Base-by-base conservation (phyloP, 2,797 vertebrate genomes). In the Fistularia tabacaria region DNA sequence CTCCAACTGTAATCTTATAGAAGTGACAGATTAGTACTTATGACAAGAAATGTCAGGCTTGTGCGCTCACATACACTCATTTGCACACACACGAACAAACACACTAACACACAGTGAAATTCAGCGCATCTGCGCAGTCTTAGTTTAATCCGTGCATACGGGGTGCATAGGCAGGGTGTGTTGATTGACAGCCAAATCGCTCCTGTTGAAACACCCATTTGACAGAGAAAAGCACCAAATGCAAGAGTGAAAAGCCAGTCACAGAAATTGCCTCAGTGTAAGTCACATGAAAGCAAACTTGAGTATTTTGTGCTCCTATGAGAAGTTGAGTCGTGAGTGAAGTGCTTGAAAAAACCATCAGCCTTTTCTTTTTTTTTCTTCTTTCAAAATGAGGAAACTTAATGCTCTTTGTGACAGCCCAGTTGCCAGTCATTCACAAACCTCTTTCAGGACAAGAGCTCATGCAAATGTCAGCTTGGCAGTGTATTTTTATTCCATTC, bases 101-200 rank as follows among this genome's bases (percentile, higher is more conserved):
- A 48, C 43, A 54, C 62, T 57, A 38, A n/a, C n/a, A 37, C 36
- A 55, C 9, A 46, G 51, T 43, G 46, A 8, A 67, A 49, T 45
- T 54, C 39, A 37, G 10, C 36, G 54, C 14, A 69, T 57, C 54
- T 49, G 62, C n/a, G 50, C 43, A 70, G 57, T 36, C 45, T 69
- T 50, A 49, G 15, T 53, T 51, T 76, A 78, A 74, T 77, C 65
- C 65, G 62, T 12, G 54, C 13, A 1, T 13, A 46, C 38, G 48
- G 54, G 53, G 37, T 76, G 61, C 49, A 57, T 54, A 49, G 50
- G 64, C 59, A 67, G 53, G 69, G 39, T 36, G 62, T 7, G 61
- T 49, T 88, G 86, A 89, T 71, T 86, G 88, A 83, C 88, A 78
- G 64, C 61, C 57, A 78, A 83, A 78, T 77, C 66, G 49, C 71